Percentiles rank a stretch among this genome's conserved stretches.
Conservation (phyloP, 2,113 vertebrate species). For the Parus major region DNA sequence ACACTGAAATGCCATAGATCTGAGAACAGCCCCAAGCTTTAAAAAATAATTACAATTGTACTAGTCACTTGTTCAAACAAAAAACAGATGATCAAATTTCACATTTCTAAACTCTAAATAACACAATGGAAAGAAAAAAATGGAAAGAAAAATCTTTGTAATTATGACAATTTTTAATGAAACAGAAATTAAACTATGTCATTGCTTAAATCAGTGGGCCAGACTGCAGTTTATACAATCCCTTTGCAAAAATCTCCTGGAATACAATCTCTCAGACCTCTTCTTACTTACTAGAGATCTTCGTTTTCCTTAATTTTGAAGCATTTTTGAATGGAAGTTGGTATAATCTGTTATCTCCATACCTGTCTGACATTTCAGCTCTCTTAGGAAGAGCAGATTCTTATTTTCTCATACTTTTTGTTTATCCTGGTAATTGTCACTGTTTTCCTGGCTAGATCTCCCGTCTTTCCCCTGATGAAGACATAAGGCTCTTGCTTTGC, state of each 20-base stretch:
- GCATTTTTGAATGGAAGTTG: neutral
- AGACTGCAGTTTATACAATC: neutral
- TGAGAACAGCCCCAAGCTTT: neutral
- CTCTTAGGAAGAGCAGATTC: conserved; percentile 23
- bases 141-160: neutral
- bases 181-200: neutral
- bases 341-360: neutral
- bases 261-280: neutral
- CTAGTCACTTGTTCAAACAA: neutral
- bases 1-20: neutral
- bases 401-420: neutral
- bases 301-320: neutral
- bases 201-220: neutral
- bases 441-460: conserved; percentile 26
- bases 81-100: neutral
- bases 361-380: neutral
- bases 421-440: conserved; percentile 46
- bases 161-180: neutral
- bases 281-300: neutral
- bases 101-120: neutral
- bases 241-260: neutral
- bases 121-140: neutral
- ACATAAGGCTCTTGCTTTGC: neutral
- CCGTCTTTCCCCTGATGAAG: conserved; percentile 25
- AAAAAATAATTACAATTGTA: neutral